Percentiles rank a stretch among this genome's conserved stretches.
phyloP scores from a whole-genome alignment of 2,797 vertebrate species.

The Falco rusticolus region DNA sequence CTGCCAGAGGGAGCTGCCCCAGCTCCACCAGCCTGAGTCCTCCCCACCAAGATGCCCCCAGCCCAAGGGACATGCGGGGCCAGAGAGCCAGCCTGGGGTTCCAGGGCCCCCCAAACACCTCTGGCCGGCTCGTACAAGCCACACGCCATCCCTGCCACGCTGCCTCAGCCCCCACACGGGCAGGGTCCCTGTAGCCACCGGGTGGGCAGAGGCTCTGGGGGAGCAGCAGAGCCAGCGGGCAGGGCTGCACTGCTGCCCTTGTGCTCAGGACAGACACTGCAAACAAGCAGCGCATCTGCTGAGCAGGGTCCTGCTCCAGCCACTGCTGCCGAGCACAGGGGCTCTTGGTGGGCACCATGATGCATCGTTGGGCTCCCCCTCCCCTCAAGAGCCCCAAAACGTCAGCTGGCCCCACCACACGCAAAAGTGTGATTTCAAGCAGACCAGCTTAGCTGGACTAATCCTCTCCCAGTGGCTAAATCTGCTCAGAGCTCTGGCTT shows the following conservation, averaged over 20 bases:
- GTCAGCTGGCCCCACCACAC: accelerated
- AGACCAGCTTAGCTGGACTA: neutral
- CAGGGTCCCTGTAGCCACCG: neutral
- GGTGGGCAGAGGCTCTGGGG: neutral
- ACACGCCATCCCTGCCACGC: accelerated
- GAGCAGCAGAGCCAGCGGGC: too few relatives aligned
- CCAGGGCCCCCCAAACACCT: neutral
- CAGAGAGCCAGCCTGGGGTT: neutral
- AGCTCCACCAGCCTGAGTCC: accelerated
- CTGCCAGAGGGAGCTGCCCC: neutral
- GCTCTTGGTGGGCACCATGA: accelerated
- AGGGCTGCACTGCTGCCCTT: neutral
- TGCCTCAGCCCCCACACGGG: neutral
- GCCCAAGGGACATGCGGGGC: accelerated
- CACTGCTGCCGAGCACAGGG: accelerated
- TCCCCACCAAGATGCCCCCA: neutral
- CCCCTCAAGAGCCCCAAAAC: accelerated
- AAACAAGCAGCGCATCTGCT: neutral
- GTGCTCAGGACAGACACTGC: neutral
- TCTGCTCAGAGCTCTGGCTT: neutral
- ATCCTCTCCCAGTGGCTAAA: neutral
- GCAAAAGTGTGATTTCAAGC: accelerated
- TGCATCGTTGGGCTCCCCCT: neutral
- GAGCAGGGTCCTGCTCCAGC: neutral
- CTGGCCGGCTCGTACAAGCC: neutral